phyloP scores from a whole-genome alignment of 2,888 invertebrate species.

The Platynereis dumerilii region DNA sequence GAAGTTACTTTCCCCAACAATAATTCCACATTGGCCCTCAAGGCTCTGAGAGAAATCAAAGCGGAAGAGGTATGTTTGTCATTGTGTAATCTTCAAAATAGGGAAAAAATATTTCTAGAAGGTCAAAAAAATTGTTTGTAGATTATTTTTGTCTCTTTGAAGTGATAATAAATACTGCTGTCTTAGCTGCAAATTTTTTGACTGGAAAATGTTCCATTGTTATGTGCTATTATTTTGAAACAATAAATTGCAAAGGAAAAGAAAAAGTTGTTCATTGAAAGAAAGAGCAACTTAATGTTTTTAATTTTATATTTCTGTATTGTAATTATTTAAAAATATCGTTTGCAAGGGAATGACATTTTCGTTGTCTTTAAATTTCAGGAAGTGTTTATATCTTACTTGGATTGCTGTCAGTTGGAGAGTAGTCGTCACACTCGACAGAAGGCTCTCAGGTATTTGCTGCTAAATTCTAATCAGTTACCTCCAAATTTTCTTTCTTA shows the following conservation, averaged over 20 bases:
- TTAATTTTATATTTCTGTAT: neutral
- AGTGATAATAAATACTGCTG: too few species aligned
- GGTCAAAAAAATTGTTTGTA: neutral
- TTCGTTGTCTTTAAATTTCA: slow-evolving; percentile 34
- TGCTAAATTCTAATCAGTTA: too few species aligned
- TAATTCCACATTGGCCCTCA: slow-evolving; percentile 69
- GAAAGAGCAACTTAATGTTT: neutral
- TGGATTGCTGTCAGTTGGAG: slow-evolving; percentile 82
- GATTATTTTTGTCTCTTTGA: too few species aligned
- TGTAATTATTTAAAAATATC: too few species aligned
- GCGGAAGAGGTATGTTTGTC: slow-evolving; percentile 70
- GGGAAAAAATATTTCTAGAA: neutral
- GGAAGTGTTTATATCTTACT: slow-evolving; percentile 88
- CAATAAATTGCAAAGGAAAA: too few species aligned
- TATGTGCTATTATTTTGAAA: too few species aligned
- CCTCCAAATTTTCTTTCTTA: too few species aligned
- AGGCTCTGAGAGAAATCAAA: slow-evolving; percentile 75
- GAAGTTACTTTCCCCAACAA: slow-evolving; percentile 83
- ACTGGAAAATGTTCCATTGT: too few species aligned
- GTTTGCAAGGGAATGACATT: slow-evolving; percentile 1
- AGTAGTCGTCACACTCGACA: slow-evolving; percentile 87
- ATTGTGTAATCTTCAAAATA: neutral
- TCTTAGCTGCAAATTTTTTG: too few species aligned
- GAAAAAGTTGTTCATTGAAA: neutral
- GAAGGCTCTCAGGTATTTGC: slow-evolving; percentile 56